Evolutionary conservation across 2,797 vertebrate species (phyloP).

Genomic region (Sebastes ruberrimus): DNA sequence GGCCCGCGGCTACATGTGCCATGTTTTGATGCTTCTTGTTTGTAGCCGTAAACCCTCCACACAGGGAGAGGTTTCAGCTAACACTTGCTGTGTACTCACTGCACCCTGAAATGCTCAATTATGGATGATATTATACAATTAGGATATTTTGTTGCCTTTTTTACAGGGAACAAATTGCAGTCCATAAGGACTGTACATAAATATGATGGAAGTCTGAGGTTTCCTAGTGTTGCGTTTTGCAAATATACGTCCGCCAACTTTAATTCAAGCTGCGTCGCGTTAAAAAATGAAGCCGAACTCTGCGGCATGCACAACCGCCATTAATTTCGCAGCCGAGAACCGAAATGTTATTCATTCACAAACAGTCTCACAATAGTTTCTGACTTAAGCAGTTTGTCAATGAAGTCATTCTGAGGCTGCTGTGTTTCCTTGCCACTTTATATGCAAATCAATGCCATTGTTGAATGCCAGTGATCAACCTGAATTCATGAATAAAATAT

Average conservation of each 20-base stretch:
- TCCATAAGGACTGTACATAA: not conserved
- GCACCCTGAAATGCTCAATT: slow-evolving; percentile 32
- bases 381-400: slow-evolving; percentile 55
- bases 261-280: slow-evolving; percentile 1
- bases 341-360: slow-evolving; percentile 40
- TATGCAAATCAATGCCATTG: slow-evolving; percentile 74
- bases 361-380: slow-evolving; percentile 41
- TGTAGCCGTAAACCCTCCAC: not conserved
- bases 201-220: not conserved
- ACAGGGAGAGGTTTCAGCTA: not conserved
- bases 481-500: slow-evolving; percentile 73
- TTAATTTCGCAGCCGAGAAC: slow-evolving; percentile 21
- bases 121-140: slow-evolving; percentile 31
- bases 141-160: not conserved
- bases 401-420: slow-evolving; percentile 50
- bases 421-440: slow-evolving; percentile 68
- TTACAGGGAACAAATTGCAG: slow-evolving; percentile 11
- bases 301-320: not conserved
- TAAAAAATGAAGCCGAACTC: slow-evolving; percentile 17
- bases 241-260: not conserved
- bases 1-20: not conserved
- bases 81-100: not conserved
- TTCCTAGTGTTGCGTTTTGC: not conserved
- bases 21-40: slow-evolving; percentile 17
- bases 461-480: slow-evolving; percentile 63